A percentile compares a stretch with the other conserved stretches of the same genome.
Conservation (phyloP, 1,140 invertebrate genomes). For the Halyomorpha halys region DNA sequence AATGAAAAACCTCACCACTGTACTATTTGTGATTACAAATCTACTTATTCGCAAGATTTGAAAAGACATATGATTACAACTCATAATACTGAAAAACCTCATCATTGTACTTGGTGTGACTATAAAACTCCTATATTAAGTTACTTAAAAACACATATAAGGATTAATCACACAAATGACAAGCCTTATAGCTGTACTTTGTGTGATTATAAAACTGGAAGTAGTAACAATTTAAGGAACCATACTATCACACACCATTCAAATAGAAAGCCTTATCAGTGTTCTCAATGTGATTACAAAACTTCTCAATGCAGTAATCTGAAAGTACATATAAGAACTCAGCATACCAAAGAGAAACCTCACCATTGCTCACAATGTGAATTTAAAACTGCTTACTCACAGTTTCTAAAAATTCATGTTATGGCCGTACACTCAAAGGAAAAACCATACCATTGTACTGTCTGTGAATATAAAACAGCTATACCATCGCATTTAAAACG, state of each 20-base stretch:
- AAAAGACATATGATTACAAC: background rate
- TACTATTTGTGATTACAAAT: background rate
- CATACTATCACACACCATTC: background rate
- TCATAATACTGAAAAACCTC: background rate
- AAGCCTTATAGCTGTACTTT: background rate
- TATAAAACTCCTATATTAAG: background rate
- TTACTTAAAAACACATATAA: background rate
- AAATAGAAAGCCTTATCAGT: background rate
- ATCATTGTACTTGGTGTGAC: background rate
- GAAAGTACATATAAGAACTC: background rate
- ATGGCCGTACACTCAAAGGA: background rate
- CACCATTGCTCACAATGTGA: background rate
- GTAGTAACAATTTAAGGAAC: background rate
- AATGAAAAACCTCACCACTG: background rate
- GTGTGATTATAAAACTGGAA: background rate
- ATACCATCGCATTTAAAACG: no score
- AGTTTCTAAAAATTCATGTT: background rate
- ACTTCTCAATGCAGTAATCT: background rate
- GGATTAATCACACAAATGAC: background rate
- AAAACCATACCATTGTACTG: background rate
- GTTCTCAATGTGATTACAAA: background rate
- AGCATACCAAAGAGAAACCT: background rate
- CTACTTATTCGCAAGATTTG: background rate
- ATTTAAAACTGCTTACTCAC: background rate
- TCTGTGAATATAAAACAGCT: conserved; percentile 10